These are phyloP conservation scores for Heliconius hewitsoni DNA, from an alignment of 1,140 invertebrate genomes.

Conservation along the genomic window DNA sequence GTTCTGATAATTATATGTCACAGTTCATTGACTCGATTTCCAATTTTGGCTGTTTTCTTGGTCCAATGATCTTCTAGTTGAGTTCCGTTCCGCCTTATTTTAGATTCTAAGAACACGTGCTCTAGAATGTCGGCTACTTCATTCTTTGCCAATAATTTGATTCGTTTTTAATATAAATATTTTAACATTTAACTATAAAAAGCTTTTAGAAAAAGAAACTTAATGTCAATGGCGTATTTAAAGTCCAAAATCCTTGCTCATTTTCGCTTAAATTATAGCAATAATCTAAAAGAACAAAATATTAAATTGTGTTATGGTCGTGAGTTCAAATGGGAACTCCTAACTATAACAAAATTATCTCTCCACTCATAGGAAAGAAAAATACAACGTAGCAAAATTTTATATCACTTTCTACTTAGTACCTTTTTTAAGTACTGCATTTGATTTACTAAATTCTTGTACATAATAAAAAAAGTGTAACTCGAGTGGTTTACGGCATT, in stretches of 20 bases:
- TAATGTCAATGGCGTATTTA: not conserved
- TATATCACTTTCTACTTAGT: too few relatives aligned
- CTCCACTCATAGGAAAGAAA: too few relatives aligned
- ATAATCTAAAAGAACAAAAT: not conserved
- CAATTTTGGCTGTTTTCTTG: constrained; percentile 28
- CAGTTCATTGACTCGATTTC: constrained; percentile 39
- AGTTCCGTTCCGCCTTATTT: constrained; percentile 14
- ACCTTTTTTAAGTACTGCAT: too few relatives aligned
- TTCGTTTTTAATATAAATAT: not conserved
- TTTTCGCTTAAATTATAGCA: too few relatives aligned
- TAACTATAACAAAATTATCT: too few relatives aligned
- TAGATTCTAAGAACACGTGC: constrained; percentile 14
- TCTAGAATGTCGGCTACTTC: not conserved
- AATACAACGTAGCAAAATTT: too few relatives aligned
- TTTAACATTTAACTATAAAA: not conserved
- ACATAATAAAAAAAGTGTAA: too few relatives aligned
- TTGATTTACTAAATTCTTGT: too few relatives aligned
- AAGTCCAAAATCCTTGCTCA: not conserved
- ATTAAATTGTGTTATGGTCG: not conserved
- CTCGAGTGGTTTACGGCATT: too few relatives aligned
- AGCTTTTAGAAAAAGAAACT: not conserved
- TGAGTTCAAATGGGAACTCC: not conserved
- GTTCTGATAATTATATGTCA: constrained; percentile 34
- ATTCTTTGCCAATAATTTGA: not conserved
- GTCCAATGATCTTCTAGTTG: constrained; percentile 22